A percentile compares a stretch with the other conserved stretches of the same genome.
These are phyloP conservation scores for Probaryconus sp. DNA, from an alignment of 1,140 invertebrate species.

Conservation along the genomic window DNA sequence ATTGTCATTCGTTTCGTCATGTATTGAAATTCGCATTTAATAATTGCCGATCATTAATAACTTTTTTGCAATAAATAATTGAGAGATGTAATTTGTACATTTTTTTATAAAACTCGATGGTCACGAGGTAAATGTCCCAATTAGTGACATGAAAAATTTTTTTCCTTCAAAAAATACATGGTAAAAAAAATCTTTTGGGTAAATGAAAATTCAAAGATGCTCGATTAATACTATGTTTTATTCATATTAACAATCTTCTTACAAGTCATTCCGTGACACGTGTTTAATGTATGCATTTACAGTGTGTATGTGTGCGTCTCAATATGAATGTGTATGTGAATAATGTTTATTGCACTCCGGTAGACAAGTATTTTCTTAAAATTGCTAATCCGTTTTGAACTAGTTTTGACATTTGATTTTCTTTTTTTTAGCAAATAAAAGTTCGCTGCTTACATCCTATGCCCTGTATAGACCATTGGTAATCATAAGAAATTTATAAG, in stretches of 20 bases:
- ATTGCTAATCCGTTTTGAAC: constrained; percentile 43
- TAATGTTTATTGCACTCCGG: constrained; percentile 63
- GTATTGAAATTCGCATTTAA: too few species aligned
- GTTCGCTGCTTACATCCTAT: constrained; percentile 72
- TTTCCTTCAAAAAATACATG: too few species aligned
- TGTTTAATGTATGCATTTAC: constrained; percentile 54
- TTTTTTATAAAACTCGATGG: too few species aligned
- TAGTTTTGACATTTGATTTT: constrained; percentile 58
- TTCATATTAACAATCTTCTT: constrained; percentile 72
- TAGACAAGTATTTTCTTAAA: constrained; percentile 59
- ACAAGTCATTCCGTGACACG: constrained; percentile 45
- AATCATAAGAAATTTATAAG: constrained; percentile 73
- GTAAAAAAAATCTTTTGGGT: neutral
- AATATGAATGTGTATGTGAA: constrained; percentile 33
- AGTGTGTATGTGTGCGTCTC: constrained; percentile 49
- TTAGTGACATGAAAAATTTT: neutral
- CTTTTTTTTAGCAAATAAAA: constrained; percentile 72
- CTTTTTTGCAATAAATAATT: too few species aligned
- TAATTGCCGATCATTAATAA: too few species aligned
- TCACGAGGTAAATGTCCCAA: neutral
- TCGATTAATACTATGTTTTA: constrained; percentile 73
- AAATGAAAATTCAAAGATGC: constrained; percentile 14
- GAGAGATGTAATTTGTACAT: too few species aligned
- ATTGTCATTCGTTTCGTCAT: too few species aligned
- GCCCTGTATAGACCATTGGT: constrained; percentile 78